A percentile compares a stretch with the other conserved stretches of the same genome.
Conservation (phyloP, 2,888 invertebrate species). For the Platycheirus rosarum region DNA sequence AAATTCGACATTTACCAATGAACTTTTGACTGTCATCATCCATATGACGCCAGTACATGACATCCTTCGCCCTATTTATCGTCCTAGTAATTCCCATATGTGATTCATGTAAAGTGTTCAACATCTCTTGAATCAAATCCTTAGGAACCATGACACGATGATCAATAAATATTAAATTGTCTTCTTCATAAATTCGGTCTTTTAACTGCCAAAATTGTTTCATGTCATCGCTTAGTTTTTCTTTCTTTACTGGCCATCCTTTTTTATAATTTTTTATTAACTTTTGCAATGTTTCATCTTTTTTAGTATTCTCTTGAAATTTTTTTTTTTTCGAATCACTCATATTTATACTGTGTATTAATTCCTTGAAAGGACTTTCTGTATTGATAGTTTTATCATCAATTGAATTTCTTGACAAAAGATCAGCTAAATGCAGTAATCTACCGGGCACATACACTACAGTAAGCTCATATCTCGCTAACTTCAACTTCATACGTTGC, state of each 20-base stretch:
- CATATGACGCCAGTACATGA: too few species aligned
- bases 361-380: constrained; percentile 22
- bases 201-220: constrained; percentile 34
- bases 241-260: too few species aligned
- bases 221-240: constrained; percentile 14
- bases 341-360: constrained; percentile 37
- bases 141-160: constrained; percentile 21
- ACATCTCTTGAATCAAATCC: constrained; percentile 1
- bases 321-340: constrained; percentile 13
- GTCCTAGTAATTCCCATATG: too few species aligned
- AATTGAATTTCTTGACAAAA: constrained; percentile 31
- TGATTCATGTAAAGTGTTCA: not conserved
- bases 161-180: constrained; percentile 18
- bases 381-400: constrained; percentile 22
- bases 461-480: constrained; percentile 73
- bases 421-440: constrained; percentile 72
- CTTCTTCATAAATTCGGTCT: constrained; percentile 28
- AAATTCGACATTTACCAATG: too few species aligned
- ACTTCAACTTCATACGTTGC: constrained; percentile 74
- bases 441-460: constrained; percentile 70
- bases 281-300: not conserved
- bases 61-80: too few species aligned
- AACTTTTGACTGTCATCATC: too few species aligned
- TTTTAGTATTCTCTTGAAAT: constrained; percentile 17
- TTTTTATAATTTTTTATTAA: constrained; percentile 10